phyloP scores from a whole-genome alignment of 2,888 invertebrate genomes.

The Oscheius onirici region DNA sequence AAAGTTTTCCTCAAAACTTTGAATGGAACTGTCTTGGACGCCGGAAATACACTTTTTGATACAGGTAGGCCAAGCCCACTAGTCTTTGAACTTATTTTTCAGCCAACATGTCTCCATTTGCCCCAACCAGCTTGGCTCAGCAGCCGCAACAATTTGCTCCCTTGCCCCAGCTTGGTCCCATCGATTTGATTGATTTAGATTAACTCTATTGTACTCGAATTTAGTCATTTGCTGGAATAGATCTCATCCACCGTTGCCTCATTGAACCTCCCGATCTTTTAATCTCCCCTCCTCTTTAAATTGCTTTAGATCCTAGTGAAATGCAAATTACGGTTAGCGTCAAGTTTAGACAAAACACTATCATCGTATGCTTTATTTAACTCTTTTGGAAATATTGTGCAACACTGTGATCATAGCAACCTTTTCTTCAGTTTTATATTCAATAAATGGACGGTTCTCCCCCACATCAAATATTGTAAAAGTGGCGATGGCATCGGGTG shows the following conservation, averaged over 20 bases:
- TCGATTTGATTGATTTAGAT: slow-evolving; percentile 4
- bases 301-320: neutral
- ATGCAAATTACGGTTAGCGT: neutral
- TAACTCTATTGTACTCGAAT: neutral
- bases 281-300: neutral
- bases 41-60: slow-evolving; percentile 13
- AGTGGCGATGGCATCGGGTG: too few species aligned
- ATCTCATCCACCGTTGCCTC: slow-evolving; percentile 6
- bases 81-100: too few species aligned
- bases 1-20: slow-evolving; percentile 10
- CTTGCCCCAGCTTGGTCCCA: neutral
- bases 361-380: too few species aligned
- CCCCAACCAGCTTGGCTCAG: neutral
- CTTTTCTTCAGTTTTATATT: too few species aligned
- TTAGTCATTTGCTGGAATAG: neutral
- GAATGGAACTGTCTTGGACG: slow-evolving; percentile 21
- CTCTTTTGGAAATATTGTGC: too few species aligned
- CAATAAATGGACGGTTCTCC: too few species aligned
- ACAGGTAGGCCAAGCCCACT: too few species aligned
- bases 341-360: too few species aligned
- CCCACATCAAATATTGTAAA: too few species aligned
- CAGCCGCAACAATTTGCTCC: neutral
- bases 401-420: too few species aligned
- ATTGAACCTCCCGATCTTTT: too few species aligned
- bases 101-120: neutral